Conservation (phyloP, 2,113 vertebrate genomes). For the Eulemur rufifrons region DNA sequence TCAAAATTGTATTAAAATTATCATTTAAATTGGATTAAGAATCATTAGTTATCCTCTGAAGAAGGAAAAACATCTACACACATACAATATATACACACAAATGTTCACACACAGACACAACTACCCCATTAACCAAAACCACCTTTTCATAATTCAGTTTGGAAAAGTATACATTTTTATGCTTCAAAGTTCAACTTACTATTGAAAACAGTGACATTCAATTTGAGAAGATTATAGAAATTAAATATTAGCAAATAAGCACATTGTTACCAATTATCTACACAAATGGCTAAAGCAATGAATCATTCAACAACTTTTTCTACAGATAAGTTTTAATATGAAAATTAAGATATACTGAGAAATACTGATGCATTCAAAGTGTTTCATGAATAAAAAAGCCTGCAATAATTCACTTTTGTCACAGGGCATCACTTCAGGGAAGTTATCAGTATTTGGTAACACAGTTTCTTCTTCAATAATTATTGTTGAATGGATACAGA, state of each 20-base stretch:
- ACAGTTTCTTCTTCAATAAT: background rate
- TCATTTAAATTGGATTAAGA: slow-evolving; percentile 55
- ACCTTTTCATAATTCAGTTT: slow-evolving; percentile 19
- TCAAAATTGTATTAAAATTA: slow-evolving; percentile 46
- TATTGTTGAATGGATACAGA: background rate
- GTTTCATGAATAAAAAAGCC: background rate
- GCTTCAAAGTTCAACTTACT: slow-evolving; percentile 68
- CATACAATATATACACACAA: slow-evolving; percentile 65
- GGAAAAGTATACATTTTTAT: slow-evolving; percentile 52
- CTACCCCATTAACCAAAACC: slow-evolving; percentile 45
- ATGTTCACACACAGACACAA: slow-evolving; percentile 74
- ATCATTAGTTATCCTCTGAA: slow-evolving; percentile 39
- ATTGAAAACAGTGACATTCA: slow-evolving; percentile 54
- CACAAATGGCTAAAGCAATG: slow-evolving; percentile 7
- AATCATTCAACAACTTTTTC: background rate
- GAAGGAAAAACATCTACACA: slow-evolving; percentile 64
- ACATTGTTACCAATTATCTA: slow-evolving; percentile 28
- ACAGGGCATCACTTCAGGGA: background rate
- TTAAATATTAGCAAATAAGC: slow-evolving; percentile 44
- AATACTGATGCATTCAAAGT: background rate
- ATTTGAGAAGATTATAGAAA: slow-evolving; percentile 34
- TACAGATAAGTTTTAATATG: background rate
- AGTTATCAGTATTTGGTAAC: background rate
- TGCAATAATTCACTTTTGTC: slow-evolving; percentile 2
- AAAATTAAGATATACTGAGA: slow-evolving; percentile 35